Base-by-base conservation (phyloP, 2,797 vertebrate genomes). In the Acrossocheilus fasciatus region DNA sequence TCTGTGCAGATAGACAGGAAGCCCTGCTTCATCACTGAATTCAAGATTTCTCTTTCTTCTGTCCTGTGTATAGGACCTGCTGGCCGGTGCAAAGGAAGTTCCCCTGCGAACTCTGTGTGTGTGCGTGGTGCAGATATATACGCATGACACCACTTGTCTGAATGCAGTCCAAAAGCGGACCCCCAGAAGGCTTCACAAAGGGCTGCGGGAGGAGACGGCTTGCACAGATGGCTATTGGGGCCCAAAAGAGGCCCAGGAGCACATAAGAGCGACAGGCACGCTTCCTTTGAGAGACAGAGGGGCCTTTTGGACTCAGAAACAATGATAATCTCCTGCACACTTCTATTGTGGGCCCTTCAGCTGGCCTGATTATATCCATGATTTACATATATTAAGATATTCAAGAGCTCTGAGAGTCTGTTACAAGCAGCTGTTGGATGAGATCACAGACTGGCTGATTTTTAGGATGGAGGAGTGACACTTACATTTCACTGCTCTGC, bases 401-500 rank as follows among this genome's bases (percentile, higher is more conserved):
- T 43, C 2, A 26, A 77, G 66, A 8, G 23, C 52, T 68, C 36
- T 17, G 11, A 45, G 26, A 64, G 30, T 47, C 23, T 75, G 43
- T 15, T 64, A n/a, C 36, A 79, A 23, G 52, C 74, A 85, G 74
- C 74, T 77, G 64, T 36, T 57, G n/a, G 57, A 17, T 7, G 30
- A 69, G 66, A 68, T 68, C 26, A 10, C n/a, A 57, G 75, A 52
- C 62, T 64, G 85, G 20, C 12, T 39, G 26, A 39, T 15, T 50
- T 72, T 45, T 80, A 72, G 62, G 36, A 54, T 18, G 34, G 17
- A 15, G 18, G 26, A 62, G 0, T 23, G 34, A 86, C 72, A 96
- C 98, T 96, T 94, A 99, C 98, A 97, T 96, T 92, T 99, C 97
- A 91, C 98, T 99, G 97, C 98, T 99, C 92, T 99, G 98, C 98